Base-by-base conservation (phyloP, 2,888 invertebrate species). In the Rotaria socialis region DNA sequence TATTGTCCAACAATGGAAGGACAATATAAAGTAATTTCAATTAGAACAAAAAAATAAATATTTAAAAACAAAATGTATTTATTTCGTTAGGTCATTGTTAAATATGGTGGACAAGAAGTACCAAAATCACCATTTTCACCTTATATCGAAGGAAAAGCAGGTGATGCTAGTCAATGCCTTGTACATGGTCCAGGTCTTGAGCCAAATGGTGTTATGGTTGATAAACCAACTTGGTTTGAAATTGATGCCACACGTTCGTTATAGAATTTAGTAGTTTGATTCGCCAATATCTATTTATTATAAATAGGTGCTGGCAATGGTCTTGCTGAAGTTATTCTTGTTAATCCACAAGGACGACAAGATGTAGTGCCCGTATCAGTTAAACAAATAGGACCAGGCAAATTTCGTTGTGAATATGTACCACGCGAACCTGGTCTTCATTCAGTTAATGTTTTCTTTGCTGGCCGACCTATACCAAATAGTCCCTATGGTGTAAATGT, bases 401-500 rank as follows among this genome's bases (percentile, higher is more conserved):
- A 91, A 90, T 95, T 94, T 94, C 93, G 94, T 84, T 95, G 95
- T 90, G 95, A 95, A 91, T 96, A 96, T 91, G 93, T 94, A 2
- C 93, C 95, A 2, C 92, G 94, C 7, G 91, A 93, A 85, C 92
- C 94, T 86, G 96, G 96, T 52, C 92, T 95, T 88, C 95, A 96
- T 92, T 95, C 95, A 88, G 94, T 96, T 85, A 95, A 95, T 52
- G 89, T 91, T 35, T 89, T 89, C 88, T 91, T 95, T 90, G 94
- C 94, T 88, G 95, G 95, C 35, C 94, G 94, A 89, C 93, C 94
- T 88, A 94, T 96, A 89, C 94, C 95, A 85, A 94, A 94, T 89
- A 95, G 94, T 91, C 96, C 96, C 0, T 95, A 94, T 90, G 94
- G 94, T 0, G 95, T 96, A 14, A 93, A 94, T 89, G 93, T 95